phyloP scores from a whole-genome alignment of 1,140 invertebrate species.

The Pseudomyrmex cubaensis region DNA sequence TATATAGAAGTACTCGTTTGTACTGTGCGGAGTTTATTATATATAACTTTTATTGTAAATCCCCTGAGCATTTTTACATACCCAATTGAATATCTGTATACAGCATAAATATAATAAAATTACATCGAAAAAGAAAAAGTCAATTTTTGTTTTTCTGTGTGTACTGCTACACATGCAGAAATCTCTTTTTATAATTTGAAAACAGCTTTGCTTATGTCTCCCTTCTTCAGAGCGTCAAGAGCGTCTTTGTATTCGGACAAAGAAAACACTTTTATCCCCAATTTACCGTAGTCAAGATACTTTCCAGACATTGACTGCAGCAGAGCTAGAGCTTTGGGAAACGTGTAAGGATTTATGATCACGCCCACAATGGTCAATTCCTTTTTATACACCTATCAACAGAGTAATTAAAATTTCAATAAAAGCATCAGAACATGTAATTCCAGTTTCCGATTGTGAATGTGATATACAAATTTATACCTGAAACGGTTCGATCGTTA shows the following conservation, averaged over 20 bases:
- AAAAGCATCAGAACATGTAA: neutral
- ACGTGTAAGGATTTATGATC: conserved; percentile 89
- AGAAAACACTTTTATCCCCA: conserved; percentile 87
- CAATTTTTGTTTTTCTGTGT: neutral
- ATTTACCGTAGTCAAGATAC: conserved; percentile 88
- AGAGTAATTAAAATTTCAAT: conserved; percentile 52
- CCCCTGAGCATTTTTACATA: neutral
- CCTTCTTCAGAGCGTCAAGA: conserved; percentile 86
- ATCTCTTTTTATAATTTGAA: conserved; percentile 85
- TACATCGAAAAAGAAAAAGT: conserved; percentile 8
- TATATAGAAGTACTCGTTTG: conserved; percentile 14
- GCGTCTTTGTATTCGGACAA: conserved; percentile 87
- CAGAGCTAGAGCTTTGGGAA: conserved; percentile 87
- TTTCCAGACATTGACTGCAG: conserved; percentile 87
- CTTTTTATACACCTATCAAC: conserved; percentile 87
- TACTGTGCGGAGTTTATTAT: neutral
- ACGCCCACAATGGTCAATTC: conserved; percentile 88
- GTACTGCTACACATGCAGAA: neutral
- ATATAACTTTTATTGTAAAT: conserved; percentile 16
- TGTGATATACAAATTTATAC: conserved; percentile 56
- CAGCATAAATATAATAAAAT: conserved; percentile 26
- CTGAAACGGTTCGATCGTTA: conserved; percentile 81
- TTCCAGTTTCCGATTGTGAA: neutral
- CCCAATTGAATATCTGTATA: conserved; percentile 24
- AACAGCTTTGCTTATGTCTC: conserved; percentile 88